These are phyloP conservation scores for Drosophila mulleri DNA, from an alignment of 2,888 invertebrate genomes.

Conservation along the genomic window DNA sequence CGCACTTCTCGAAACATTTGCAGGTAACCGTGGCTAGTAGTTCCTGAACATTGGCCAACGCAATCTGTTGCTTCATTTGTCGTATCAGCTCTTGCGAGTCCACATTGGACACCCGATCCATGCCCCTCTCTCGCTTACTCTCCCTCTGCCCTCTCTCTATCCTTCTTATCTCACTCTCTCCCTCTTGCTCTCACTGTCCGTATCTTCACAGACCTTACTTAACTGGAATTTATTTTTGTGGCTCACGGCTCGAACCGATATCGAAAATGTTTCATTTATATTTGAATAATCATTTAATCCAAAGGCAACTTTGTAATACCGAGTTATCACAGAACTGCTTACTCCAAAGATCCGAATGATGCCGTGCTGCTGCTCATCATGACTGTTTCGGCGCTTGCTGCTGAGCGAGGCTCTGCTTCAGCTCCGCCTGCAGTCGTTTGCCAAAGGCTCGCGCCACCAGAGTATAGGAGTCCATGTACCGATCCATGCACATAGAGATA, in stretches of 20 bases:
- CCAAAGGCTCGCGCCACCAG: constrained; percentile 27
- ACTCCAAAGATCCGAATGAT: background rate
- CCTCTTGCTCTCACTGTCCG: background rate
- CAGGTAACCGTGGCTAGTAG: constrained; percentile 87
- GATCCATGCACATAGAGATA: constrained; percentile 32
- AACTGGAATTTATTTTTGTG: constrained; percentile 9
- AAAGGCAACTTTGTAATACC: constrained; percentile 4
- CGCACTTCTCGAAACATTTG: constrained; percentile 61
- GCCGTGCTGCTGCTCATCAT: background rate
- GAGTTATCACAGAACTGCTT: background rate
- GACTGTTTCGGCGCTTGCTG: background rate
- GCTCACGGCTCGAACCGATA: constrained; percentile 2
- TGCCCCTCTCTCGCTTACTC: background rate
- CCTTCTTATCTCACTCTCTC: background rate
- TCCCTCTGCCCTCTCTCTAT: background rate
- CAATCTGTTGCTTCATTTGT: constrained; percentile 96
- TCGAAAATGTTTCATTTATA: background rate
- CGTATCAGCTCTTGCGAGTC: constrained; percentile 88
- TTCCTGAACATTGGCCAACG: constrained; percentile 95
- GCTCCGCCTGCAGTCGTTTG: constrained; percentile 21
- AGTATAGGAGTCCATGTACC: constrained; percentile 32
- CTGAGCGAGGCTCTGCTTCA: background rate
- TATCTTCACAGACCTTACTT: background rate
- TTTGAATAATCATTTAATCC: background rate
- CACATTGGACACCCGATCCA: constrained; percentile 16